Evolutionary conservation across 2,888 invertebrate genomes (phyloP).

Genomic region (Amphimallon solstitiale): DNA sequence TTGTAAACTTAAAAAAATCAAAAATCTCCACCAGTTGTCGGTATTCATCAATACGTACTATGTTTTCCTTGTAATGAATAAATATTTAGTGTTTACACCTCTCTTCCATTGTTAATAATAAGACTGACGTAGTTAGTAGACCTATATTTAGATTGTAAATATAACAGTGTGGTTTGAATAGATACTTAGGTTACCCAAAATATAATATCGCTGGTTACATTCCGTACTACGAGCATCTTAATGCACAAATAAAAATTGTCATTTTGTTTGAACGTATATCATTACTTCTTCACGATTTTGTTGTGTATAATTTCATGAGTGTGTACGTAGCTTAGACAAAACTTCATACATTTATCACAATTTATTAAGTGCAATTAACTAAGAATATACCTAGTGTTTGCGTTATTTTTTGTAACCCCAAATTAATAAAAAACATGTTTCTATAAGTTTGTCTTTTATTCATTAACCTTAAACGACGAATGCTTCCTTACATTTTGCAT

Average conservation of each 20-base stretch:
- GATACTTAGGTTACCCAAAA: neutral
- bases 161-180: neutral
- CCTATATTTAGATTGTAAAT: neutral
- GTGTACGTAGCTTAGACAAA: constrained; percentile 5
- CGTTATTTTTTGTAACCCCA: constrained; percentile 28
- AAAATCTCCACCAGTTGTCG: neutral
- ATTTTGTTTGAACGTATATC: neutral
- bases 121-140: constrained; percentile 1
- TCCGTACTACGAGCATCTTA: constrained; percentile 8
- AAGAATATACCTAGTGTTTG: constrained; percentile 9
- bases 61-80: neutral
- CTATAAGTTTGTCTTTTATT: neutral
- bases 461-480: too few relatives aligned
- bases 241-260: neutral
- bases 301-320: neutral
- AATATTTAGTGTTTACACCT: constrained; percentile 10
- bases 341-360: neutral
- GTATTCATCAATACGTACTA: constrained; percentile 20
- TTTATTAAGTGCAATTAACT: constrained; percentile 7
- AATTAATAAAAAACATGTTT: constrained; percentile 16
- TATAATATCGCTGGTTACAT: constrained; percentile 22
- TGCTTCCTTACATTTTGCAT: too few relatives aligned
- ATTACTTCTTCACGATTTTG: neutral
- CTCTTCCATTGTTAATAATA: constrained; percentile 23
- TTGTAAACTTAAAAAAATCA: neutral